These are phyloP conservation scores for Paramacrobiotus metropolitanus DNA, from an alignment of 1,140 invertebrate genomes.

Conservation along the genomic window DNA sequence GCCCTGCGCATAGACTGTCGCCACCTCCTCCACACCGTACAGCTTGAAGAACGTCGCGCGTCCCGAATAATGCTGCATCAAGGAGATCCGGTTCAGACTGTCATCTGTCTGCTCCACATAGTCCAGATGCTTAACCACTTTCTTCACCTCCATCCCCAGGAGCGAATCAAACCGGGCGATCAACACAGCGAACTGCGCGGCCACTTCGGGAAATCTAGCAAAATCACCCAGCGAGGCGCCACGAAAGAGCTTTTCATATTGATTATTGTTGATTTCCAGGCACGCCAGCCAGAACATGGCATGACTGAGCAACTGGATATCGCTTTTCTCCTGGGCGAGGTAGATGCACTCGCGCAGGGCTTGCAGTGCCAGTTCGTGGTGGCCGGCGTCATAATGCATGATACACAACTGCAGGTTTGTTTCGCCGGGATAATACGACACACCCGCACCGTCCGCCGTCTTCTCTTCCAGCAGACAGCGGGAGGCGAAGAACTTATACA, in stretches of 20 bases:
- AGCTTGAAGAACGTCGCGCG: neutral
- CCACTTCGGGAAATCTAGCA: neutral
- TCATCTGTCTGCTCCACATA: neutral
- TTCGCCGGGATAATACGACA: neutral
- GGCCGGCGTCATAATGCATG: neutral
- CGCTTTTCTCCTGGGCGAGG: neutral
- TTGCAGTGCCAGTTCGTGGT: neutral
- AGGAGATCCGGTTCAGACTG: neutral
- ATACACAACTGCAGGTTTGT: neutral
- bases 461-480: neutral
- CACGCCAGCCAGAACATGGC: neutral
- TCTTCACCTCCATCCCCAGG: neutral
- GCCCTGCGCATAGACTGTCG: neutral
- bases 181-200: neutral
- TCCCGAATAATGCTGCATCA: neutral
- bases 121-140: neutral
- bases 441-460: neutral
- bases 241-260: slow-evolving; percentile 1
- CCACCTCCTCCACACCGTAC: neutral
- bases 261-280: neutral
- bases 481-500: neutral
- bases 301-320: neutral
- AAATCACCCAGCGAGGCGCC: neutral
- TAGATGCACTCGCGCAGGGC: neutral
- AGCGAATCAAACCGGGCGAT: neutral